Base-by-base conservation (phyloP, 2,113 vertebrate genomes). In the Labeo catla region DNA sequence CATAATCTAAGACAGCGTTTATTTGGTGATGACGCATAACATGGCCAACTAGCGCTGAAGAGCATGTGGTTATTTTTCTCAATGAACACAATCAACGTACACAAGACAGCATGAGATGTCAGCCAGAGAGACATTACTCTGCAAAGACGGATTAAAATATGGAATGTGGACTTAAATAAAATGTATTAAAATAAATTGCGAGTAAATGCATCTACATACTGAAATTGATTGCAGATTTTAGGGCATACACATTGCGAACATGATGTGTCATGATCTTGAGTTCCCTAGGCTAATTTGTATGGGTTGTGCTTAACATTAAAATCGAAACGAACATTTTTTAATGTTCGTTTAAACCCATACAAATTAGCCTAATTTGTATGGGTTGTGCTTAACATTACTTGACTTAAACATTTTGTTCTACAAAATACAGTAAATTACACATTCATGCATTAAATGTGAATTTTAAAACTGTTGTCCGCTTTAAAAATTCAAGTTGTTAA, bases 1-100 rank as follows among this genome's bases (percentile, higher is more conserved):
- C 79, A 85, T 68, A 89, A 91, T 93, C 90, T 89, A 89, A 90
- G 90, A 88, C 43, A 72, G 91, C 93, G 91, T 92, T 93, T 91
- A 91, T 88, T 91, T 86, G 88, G 87, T 81, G 84, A 92, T 73
- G 84, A 93, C 74, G 89, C 91, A 91, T 92, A 91, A 86, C 43
- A 76, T 87, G 89, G 91, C 91, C 89, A 92, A 85, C 72, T 23
- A 81, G 66, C 74, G 59, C 28, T 63, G 83, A 86, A 78, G 88
- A 92, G 85, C 84, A 88, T 86, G 39, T 39, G 39, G 39, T 39
- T 39, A 39, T 79, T 89, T 89, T 81, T 90, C 89, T 87, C 79
- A 65, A 15, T 90, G 86, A 84, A 89, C 78, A 86, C 81, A 84
- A 78, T 90, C 81, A 87, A 81, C 2, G 80, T 86, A n/a, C 8